These are phyloP conservation scores for Xenopus borealis DNA, from an alignment of 2,113 vertebrate species.

Conservation along the genomic window DNA sequence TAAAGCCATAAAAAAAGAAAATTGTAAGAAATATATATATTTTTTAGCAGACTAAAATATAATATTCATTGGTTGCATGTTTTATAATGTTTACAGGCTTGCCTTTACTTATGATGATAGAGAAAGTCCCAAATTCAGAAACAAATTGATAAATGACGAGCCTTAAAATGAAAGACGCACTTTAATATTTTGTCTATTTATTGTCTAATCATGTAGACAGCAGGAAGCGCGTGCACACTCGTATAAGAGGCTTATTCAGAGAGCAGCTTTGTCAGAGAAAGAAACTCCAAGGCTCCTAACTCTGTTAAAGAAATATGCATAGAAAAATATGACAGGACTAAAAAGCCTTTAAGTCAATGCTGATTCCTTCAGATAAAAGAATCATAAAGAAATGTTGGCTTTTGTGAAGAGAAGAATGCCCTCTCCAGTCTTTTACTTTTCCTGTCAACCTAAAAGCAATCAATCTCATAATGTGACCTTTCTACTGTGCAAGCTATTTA, in stretches of 20 bases:
- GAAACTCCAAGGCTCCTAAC: constrained; percentile 53
- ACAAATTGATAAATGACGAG: constrained; percentile 45
- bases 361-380: constrained; percentile 8
- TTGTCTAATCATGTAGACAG: constrained; percentile 56
- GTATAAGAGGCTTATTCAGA: constrained; percentile 56
- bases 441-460: neutral
- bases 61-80: constrained; percentile 22
- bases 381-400: neutral
- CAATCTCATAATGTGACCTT: neutral
- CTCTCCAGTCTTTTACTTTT: neutral
- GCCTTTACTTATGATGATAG: constrained; percentile 27
- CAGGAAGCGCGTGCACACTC: constrained; percentile 48
- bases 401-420: neutral
- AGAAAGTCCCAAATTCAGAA: constrained; percentile 40
- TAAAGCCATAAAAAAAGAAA: constrained; percentile 34
- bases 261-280: constrained; percentile 51
- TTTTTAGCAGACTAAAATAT: constrained; percentile 34
- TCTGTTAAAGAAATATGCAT: constrained; percentile 49
- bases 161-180: constrained; percentile 47
- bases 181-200: constrained; percentile 56
- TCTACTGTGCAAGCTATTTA: neutral
- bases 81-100: constrained; percentile 43
- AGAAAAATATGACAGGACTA: constrained; percentile 53
- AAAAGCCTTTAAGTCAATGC: constrained; percentile 36
- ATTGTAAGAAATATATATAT: neutral